Evolutionary conservation across 2,888 invertebrate genomes (phyloP), one percentile per base, ranked within the genome.

Genomic region (Heliconius charithonia): DNA sequence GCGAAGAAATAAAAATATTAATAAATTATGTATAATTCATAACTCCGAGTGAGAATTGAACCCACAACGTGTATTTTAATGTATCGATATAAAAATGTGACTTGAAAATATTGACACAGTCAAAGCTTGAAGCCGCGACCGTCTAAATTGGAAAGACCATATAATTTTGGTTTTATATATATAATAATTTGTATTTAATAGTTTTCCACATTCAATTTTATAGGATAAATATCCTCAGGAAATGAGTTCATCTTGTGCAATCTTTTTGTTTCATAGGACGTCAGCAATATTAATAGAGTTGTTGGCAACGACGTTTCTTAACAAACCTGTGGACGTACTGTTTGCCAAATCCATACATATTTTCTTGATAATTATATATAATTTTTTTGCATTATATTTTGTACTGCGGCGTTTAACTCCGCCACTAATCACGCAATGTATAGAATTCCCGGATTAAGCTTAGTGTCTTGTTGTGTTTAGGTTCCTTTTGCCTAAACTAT

Each of bases 301-400:
- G 72, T 81, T 81, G 80, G 80, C 79, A 77, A 77, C 77, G 25
- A 66, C n/a, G 9, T 29, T 74, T 79, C 72, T 79, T 81, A 77
- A 75, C 75, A 62, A 65, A 16, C 1, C 51, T 25, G n/a, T 37
- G 27, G 69, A 22, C 13, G 37, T 27, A 10, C 29, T 41, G 67
- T 69, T 59, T 69, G 69, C 69, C 69, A 45, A 69, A 69, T 45
- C 16, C 25, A 9, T 69, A 27, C 16, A 69, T 9, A 19, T 69
- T 45, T 45, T 45, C 16, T 27, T 25, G 16, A 69, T 25, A 45
- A 25, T 67, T 12, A 12, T 41, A 37, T 67, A 41, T 41, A 41
- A 10, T 66, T n/a, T 4, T 67, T 69, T 27, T 45, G 3, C 16
- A n/a, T n/a, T 45, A 41, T 25, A 2, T 25, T 45, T 12, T 25